Percentiles rank a stretch among this genome's conserved stretches.
phyloP scores from a whole-genome alignment of 2,888 invertebrate species.

The Macaria notata region DNA sequence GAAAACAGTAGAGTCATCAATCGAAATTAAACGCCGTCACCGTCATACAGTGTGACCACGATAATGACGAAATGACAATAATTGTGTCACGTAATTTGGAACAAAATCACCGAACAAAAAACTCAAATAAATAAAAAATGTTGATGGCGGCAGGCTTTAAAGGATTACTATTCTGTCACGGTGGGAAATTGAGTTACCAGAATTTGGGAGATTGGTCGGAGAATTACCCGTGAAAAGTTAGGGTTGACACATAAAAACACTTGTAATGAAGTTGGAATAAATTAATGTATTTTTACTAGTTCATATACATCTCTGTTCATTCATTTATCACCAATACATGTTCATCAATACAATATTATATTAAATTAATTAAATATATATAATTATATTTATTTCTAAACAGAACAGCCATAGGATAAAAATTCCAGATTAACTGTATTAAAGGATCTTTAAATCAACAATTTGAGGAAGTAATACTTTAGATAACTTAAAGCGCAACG shows the following conservation, averaged over 20 bases:
- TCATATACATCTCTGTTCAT: too few relatives aligned
- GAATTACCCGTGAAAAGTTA: slow-evolving; percentile 25
- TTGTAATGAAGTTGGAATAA: too few relatives aligned
- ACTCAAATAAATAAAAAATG: slow-evolving; percentile 1
- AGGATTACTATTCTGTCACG: slow-evolving; percentile 46
- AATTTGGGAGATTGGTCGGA: slow-evolving; percentile 34
- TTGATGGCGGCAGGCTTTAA: slow-evolving; percentile 41
- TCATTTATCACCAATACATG: too few relatives aligned
- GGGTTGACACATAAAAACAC: slow-evolving; percentile 30
- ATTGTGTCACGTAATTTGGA: slow-evolving; percentile 35
- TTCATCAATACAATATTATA: too few relatives aligned
- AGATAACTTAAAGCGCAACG: too few relatives aligned
- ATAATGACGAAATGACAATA: slow-evolving; percentile 22
- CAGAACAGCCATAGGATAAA: too few relatives aligned
- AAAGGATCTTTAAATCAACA: too few relatives aligned
- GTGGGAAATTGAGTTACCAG: slow-evolving; percentile 47
- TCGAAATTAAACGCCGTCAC: slow-evolving; percentile 27
- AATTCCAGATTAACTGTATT: too few relatives aligned
- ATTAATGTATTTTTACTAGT: too few relatives aligned
- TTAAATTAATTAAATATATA: too few relatives aligned
- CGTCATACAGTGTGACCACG: slow-evolving; percentile 26
- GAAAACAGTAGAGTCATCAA: slow-evolving; percentile 21
- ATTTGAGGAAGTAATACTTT: too few relatives aligned
- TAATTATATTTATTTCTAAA: too few relatives aligned
- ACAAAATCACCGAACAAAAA: slow-evolving; percentile 29